Percentiles rank a stretch among this genome's conserved stretches.
Evolutionary conservation across 2,797 vertebrate species (phyloP).

Genomic region (Pseudochirops corinnae): DNA sequence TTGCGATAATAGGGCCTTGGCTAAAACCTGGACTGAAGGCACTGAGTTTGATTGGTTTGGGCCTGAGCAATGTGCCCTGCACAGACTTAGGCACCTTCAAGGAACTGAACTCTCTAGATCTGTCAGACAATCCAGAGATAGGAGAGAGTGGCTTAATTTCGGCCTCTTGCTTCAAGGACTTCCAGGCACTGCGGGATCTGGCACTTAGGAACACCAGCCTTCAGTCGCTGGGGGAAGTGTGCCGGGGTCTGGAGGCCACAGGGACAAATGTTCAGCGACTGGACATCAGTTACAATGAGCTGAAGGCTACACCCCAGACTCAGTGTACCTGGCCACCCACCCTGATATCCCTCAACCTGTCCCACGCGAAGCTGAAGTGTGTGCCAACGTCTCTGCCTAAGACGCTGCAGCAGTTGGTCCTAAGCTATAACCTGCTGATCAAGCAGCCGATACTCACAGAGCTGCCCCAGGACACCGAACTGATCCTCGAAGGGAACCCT

Average conservation of each 20-base stretch:
- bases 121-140: constrained; percentile 82
- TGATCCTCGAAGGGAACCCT: constrained; percentile 66
- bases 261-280: constrained; percentile 66
- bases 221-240: constrained; percentile 51
- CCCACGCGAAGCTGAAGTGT: constrained; percentile 69
- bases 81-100: constrained; percentile 61
- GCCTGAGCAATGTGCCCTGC: constrained; percentile 76
- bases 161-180: constrained; percentile 81
- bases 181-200: constrained; percentile 79
- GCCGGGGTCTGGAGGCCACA: constrained; percentile 29
- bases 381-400: constrained; percentile 77
- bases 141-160: constrained; percentile 51
- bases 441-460: constrained; percentile 47
- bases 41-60: constrained; percentile 75
- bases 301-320: constrained; percentile 9
- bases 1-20: constrained; percentile 74
- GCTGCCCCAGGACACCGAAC: constrained; percentile 54
- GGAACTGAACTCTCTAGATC: constrained; percentile 74
- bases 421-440: constrained; percentile 82
- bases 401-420: constrained; percentile 79
- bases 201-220: constrained; percentile 79
- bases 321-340: constrained; percentile 80
- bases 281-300: constrained; percentile 84
- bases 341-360: constrained; percentile 80
- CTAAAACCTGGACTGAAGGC: constrained; percentile 76